Base-by-base conservation (phyloP, 2,888 invertebrate species). In the Pemphredon lugubris region DNA sequence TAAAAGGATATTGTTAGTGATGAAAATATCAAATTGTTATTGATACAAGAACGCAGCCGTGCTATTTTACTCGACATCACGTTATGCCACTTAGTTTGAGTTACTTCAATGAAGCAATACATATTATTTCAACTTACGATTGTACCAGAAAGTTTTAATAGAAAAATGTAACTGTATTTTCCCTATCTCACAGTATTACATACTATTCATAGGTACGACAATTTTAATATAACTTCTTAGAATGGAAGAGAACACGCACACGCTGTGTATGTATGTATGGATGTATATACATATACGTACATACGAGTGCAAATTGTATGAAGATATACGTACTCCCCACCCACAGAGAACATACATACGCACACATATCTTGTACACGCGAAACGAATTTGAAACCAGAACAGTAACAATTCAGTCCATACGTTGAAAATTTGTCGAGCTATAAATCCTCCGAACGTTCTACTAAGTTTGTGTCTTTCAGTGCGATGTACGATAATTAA, bases 1-100 rank as follows among this genome's bases (percentile, higher is more conserved):
- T 84, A 84, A 85, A 79, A 84, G 79, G 77, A 72, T 84, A 81
- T 84, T 85, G 85, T 85, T 85, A 85, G 85, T 83, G 83, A 82
- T 80, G 80, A 84, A 85, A 85, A 83, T 85, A 85, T 84, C 74
- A 85, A 82, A 82, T 79, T 82, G 75, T 78, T 81, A 83, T 76
- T 74, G 77, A 83, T 84, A 83, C 75, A 75, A 61, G 77, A 82
- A 83, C 77, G 73, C 75, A 77, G 69, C 75, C 82, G 70, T 69
- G 72, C 66, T 77, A 74, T 68, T 75, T 77, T 73, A 72, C 68
- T 73, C 57, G 48, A 55, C 77, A 80, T 82, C 79, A 83, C 73
- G 77, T 80, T 77, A 73, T 71, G 73, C 55, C 75, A 80, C 53
- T 68, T 80, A 76, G 65, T 79, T 76, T 78, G 59, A 73, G 70